A percentile compares a stretch with the other conserved stretches of the same genome.
Evolutionary conservation across 1,140 invertebrate genomes (phyloP).

Genomic region (Pristionchus pacificus): DNA sequence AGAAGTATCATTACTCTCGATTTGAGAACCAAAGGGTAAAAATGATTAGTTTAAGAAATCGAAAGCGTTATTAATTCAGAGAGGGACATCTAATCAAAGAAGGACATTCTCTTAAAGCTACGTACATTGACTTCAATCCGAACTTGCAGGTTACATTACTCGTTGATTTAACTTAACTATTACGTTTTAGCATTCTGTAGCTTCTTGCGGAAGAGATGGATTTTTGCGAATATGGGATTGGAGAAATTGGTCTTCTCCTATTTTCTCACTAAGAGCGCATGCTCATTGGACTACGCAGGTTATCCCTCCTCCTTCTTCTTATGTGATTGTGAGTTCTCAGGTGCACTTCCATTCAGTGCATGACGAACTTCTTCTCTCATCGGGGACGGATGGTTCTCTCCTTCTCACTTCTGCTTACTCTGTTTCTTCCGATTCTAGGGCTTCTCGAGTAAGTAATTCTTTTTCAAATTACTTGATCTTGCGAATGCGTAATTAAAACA

Average conservation of each 20-base stretch:
- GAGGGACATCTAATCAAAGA: constrained; percentile 12
- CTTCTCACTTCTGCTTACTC: constrained; percentile 78
- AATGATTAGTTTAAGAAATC: neutral
- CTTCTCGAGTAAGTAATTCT: no score
- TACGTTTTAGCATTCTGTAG: constrained; percentile 14
- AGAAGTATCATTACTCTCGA: neutral
- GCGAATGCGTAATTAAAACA: no score
- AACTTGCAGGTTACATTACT: constrained; percentile 17
- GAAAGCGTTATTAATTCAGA: constrained; percentile 1
- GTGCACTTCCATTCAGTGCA: constrained; percentile 85
- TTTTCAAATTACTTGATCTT: no score
- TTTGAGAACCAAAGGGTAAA: neutral
- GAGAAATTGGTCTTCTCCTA: constrained; percentile 8
- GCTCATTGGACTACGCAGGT: constrained; percentile 29
- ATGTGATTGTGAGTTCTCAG: constrained; percentile 1
- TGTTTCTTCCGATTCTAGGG: constrained; percentile 74
- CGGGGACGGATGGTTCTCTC: constrained; percentile 87
- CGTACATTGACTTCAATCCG: constrained; percentile 29
- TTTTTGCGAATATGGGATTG: constrained; percentile 27
- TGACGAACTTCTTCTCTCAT: constrained; percentile 88
- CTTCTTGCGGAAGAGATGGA: constrained; percentile 25
- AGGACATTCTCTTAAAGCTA: constrained; percentile 19
- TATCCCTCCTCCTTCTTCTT: neutral
- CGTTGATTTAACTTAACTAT: neutral
- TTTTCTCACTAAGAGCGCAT: constrained; percentile 21